phyloP scores from a whole-genome alignment of 2,888 invertebrate genomes.

The Leptinotarsa haldemani region DNA sequence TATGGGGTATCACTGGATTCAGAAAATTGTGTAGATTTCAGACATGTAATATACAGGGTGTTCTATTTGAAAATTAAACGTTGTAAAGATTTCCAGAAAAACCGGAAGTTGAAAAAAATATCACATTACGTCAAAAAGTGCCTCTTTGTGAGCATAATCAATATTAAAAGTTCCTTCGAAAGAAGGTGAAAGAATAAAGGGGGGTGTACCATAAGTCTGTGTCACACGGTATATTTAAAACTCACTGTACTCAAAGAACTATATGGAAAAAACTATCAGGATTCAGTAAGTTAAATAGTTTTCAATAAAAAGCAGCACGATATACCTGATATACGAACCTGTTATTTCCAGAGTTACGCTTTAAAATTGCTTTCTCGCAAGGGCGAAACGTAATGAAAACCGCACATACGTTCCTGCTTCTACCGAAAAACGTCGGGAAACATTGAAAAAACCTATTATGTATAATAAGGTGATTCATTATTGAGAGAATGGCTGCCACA shows the following conservation, averaged over 20 bases:
- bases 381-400: slow-evolving; percentile 4
- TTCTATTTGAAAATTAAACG: no score
- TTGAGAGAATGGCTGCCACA: slow-evolving; percentile 21
- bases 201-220: no score
- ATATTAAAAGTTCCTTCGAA: no score
- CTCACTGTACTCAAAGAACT: background rate
- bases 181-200: no score
- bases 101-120: no score
- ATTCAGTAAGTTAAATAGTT: background rate
- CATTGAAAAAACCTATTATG: slow-evolving; percentile 36
- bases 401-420: background rate
- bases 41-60: no score
- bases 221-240: no score
- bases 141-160: no score
- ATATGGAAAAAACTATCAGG: background rate
- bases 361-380: slow-evolving; percentile 5
- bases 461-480: slow-evolving; percentile 40
- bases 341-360: slow-evolving; percentile 12
- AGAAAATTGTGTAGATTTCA: no score
- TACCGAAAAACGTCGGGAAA: slow-evolving; percentile 18
- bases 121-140: no score
- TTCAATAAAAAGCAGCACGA: background rate
- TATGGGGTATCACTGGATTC: no score
- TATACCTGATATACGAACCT: slow-evolving; percentile 2
- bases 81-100: no score